Evolutionary conservation across 2,797 vertebrate genomes (phyloP).

Genomic region (Brotula barbata): DNA sequence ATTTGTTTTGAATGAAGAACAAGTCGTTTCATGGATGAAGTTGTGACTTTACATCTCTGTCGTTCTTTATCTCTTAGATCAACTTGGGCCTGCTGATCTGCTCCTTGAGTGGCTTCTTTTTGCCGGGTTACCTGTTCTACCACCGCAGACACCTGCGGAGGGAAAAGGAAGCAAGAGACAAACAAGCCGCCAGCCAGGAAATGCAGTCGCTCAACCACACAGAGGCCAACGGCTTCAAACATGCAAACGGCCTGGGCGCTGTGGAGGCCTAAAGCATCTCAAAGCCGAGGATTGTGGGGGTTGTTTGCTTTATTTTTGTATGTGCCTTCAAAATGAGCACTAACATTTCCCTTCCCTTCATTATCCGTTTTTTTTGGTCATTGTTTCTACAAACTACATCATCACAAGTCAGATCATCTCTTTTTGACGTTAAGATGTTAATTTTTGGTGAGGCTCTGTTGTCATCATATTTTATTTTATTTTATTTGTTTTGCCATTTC

Average conservation of each 20-base stretch:
- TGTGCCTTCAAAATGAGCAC: constrained; percentile 42
- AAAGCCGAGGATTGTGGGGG: not conserved
- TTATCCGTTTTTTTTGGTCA: not conserved
- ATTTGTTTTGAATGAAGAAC: no score
- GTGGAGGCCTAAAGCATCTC: constrained; percentile 57
- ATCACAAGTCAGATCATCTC: constrained; percentile 18
- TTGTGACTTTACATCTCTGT: constrained; percentile 6
- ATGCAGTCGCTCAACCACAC: constrained; percentile 62
- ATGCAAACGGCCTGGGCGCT: constrained; percentile 56
- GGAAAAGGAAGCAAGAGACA: constrained; percentile 60
- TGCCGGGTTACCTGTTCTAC: constrained; percentile 86
- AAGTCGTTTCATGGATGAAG: no score
- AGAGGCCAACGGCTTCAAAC: constrained; percentile 63
- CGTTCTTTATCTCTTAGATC: constrained; percentile 73
- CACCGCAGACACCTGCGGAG: constrained; percentile 73
- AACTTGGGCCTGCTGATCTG: constrained; percentile 84
- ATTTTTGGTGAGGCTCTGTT: constrained; percentile 4
- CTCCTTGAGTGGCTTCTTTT: constrained; percentile 85
- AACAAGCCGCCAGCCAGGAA: constrained; percentile 48
- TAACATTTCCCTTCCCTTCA: constrained; percentile 5
- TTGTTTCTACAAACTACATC: constrained; percentile 11
- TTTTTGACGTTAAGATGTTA: constrained; percentile 19
- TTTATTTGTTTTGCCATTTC: constrained; percentile 61
- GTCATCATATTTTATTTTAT: constrained; percentile 39
- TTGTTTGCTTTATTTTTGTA: constrained; percentile 25